Evolutionary conservation across 2,797 vertebrate species (phyloP).

Genomic region (Lemur catta): DNA sequence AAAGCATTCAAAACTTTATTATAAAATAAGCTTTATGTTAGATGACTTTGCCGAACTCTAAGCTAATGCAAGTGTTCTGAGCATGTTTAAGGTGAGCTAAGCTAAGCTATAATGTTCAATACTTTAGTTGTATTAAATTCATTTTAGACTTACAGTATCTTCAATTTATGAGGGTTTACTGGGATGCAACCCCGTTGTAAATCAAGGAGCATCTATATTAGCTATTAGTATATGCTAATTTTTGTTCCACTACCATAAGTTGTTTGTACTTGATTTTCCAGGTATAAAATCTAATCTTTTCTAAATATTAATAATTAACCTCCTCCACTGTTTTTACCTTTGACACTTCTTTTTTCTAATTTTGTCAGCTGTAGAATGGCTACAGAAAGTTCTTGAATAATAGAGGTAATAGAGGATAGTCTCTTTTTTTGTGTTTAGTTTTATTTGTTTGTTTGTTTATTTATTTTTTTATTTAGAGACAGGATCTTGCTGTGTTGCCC

Average conservation of each 20-base stretch:
- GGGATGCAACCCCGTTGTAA: background rate
- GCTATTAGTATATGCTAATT: background rate
- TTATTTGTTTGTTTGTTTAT: background rate
- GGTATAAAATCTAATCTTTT: background rate
- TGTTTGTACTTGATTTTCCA: background rate
- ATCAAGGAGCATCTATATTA: background rate
- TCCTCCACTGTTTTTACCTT: background rate
- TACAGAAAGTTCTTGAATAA: background rate
- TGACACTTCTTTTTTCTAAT: background rate
- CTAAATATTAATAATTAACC: background rate
- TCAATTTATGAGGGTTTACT: background rate
- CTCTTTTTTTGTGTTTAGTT: background rate
- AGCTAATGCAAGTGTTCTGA: background rate
- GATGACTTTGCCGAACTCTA: background rate
- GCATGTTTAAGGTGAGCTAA: background rate
- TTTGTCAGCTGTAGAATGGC: background rate
- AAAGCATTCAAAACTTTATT: too few species aligned
- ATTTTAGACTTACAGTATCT: background rate
- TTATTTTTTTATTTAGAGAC: background rate
- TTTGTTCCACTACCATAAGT: background rate
- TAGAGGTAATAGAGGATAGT: background rate
- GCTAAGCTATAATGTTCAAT: background rate
- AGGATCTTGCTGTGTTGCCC: background rate
- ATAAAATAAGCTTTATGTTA: too few species aligned
- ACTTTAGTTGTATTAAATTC: background rate